Base-by-base conservation (phyloP, 2,113 vertebrate genomes). In the Sinocyclocheilus grahami region DNA sequence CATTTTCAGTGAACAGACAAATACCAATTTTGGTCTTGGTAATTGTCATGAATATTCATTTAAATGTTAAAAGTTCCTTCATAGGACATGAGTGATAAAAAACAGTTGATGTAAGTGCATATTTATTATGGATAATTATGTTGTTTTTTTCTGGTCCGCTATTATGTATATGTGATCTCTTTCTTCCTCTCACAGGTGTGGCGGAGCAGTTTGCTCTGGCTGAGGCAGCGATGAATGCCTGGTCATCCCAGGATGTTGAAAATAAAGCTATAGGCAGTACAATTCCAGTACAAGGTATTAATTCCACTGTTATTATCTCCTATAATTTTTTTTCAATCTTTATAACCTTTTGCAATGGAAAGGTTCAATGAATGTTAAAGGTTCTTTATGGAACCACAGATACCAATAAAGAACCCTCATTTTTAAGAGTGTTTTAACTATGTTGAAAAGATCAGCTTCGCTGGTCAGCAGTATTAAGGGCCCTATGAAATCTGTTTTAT, bases 181-280 rank as follows among this genome's bases (percentile, higher is more conserved):
- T 20, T 13, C 42, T 72, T 67, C 74, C 5, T 62, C 0, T 11
- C n/a, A 0, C 87, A 97, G 97, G 97, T 5, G 97, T 98, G 0
- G 97, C 97, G 0, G 95, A 97, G 87, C 97, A 98, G 93, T 97
- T 98, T 84, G 97, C 96, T 37, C 92, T 98, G 87, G 96, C 96
- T 0, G 97, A 97, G 84, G 97, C 96, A n/a, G 92, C 95, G 0
- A 93, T 98, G 93, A 95, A 95, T 1, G 91, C 94, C 85, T 97
- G 96, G 96, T 94, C 95, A 82, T 94, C 95, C 2, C 91, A 94
- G 20, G 95, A 97, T 0, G 58, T 89, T 2, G 90, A 92, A n/a
- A 95, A 95, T 53, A 91, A 94, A 87, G 88, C 92, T 6, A 93
- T 91, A 4, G 91, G 92, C 80, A 91, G 91, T 65, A 20, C 91